A percentile compares a stretch with the other conserved stretches of the same genome.
These are phyloP conservation scores for Xerus inauris DNA, from an alignment of 2,113 vertebrate species.

Conservation along the genomic window DNA sequence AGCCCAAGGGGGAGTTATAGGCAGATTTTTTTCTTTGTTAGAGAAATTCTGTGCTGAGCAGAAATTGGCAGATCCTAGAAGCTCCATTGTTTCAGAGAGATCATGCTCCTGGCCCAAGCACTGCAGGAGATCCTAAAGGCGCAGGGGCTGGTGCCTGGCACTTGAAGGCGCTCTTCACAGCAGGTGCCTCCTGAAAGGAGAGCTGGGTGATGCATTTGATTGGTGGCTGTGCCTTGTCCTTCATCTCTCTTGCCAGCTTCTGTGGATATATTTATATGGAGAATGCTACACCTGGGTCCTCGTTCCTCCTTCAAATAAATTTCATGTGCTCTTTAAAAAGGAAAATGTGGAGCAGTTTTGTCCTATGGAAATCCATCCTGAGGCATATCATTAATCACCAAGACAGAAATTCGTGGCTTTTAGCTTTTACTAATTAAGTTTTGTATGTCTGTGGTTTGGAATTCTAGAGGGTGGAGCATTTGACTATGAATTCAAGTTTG, in stretches of 20 bases:
- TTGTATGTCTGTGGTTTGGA: background rate
- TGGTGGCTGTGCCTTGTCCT: background rate
- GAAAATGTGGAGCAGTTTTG: background rate
- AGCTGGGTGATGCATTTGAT: background rate
- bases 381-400: constrained; percentile 26
- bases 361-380: background rate
- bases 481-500: constrained; percentile 10
- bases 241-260: background rate
- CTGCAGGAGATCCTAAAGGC: background rate
- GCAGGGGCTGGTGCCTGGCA: background rate
- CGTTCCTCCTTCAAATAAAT: constrained; percentile 3
- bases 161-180: background rate
- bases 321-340: constrained; percentile 31
- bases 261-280: background rate
- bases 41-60: background rate
- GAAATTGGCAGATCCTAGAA: background rate
- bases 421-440: constrained; percentile 15
- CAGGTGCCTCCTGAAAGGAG: background rate
- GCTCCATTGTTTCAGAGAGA: background rate
- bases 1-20: background rate
- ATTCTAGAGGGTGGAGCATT: background rate
- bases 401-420: constrained; percentile 1
- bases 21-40: background rate
- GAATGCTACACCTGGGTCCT: background rate
- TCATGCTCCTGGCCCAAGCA: background rate